Percentiles rank a stretch among this genome's conserved stretches.
These are phyloP conservation scores for Watsonalla cultraria DNA, from an alignment of 2,888 invertebrate genomes.

Conservation along the genomic window DNA sequence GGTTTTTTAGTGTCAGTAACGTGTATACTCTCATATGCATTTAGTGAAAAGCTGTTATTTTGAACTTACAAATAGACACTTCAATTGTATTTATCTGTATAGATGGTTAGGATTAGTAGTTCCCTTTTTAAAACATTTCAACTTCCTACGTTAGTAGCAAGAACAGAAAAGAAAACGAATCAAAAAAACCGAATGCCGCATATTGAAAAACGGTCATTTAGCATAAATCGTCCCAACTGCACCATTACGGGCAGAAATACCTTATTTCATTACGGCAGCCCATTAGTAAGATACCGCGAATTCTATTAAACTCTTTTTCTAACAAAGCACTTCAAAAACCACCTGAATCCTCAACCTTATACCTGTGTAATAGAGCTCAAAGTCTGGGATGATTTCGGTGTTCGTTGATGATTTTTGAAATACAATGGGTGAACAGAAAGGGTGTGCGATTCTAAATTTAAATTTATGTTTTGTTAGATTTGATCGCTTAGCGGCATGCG, in stretches of 20 bases:
- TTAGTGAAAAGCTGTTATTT: too few species aligned
- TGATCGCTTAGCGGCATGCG: constrained; percentile 71
- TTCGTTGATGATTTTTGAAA: constrained; percentile 44
- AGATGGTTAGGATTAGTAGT: too few species aligned
- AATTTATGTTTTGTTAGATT: constrained; percentile 78
- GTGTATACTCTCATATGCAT: too few species aligned
- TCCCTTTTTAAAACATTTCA: too few species aligned
- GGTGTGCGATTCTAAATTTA: constrained; percentile 70
- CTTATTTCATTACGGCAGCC: constrained; percentile 73
- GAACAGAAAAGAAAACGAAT: too few species aligned
- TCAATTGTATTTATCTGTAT: too few species aligned
- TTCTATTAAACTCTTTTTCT: constrained; percentile 67
- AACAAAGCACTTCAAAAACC: constrained; percentile 47
- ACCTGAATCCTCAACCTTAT: constrained; percentile 11
- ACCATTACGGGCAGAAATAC: constrained; percentile 60
- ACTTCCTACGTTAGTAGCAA: too few species aligned
- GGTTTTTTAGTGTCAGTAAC: too few species aligned
- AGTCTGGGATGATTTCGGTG: constrained; percentile 18
- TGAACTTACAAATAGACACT: too few species aligned
- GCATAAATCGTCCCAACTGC: constrained; percentile 59
- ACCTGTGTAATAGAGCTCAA: constrained; percentile 6
- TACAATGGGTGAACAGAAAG: constrained; percentile 47
- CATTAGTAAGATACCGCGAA: constrained; percentile 74
- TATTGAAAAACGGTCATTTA: constrained; percentile 65
- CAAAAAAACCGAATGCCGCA: constrained; percentile 27